Evolutionary conservation across 2,888 invertebrate species (phyloP).

Genomic region (Micoletzkya japonica): DNA sequence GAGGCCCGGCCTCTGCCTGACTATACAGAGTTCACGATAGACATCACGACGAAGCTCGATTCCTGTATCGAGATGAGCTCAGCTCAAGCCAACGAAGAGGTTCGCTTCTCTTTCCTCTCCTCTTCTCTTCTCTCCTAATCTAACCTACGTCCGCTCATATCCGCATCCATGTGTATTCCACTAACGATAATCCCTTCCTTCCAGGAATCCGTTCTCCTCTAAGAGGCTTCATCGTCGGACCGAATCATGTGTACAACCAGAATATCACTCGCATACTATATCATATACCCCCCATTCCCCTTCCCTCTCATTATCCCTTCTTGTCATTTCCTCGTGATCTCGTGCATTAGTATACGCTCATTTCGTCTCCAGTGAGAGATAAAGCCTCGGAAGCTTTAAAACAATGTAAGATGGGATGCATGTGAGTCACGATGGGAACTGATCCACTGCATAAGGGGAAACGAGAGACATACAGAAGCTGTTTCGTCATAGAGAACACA

Average conservation of each 20-base stretch:
- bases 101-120: background rate
- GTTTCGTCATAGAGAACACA: too few relatives aligned
- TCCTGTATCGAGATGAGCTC: slow-evolving; percentile 49
- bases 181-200: slow-evolving; percentile 12
- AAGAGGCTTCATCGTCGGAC: background rate
- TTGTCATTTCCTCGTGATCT: background rate
- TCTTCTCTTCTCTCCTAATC: background rate
- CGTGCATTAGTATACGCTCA: too few relatives aligned
- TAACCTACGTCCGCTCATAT: background rate
- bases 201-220: slow-evolving; percentile 44
- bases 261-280: background rate
- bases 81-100: slow-evolving; percentile 33
- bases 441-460: too few relatives aligned
- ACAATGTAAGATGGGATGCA: too few relatives aligned
- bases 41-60: slow-evolving; percentile 35
- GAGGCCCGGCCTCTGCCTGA: slow-evolving; percentile 26
- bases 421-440: too few relatives aligned
- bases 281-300: background rate
- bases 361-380: too few relatives aligned
- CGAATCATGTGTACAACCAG: slow-evolving; percentile 6
- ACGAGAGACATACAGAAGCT: too few relatives aligned
- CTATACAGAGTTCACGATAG: slow-evolving; percentile 27
- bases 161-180: background rate
- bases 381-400: too few relatives aligned
- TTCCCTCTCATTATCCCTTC: background rate